phyloP scores from a whole-genome alignment of 2,797 vertebrate genomes.

The Buceros bicornis region DNA sequence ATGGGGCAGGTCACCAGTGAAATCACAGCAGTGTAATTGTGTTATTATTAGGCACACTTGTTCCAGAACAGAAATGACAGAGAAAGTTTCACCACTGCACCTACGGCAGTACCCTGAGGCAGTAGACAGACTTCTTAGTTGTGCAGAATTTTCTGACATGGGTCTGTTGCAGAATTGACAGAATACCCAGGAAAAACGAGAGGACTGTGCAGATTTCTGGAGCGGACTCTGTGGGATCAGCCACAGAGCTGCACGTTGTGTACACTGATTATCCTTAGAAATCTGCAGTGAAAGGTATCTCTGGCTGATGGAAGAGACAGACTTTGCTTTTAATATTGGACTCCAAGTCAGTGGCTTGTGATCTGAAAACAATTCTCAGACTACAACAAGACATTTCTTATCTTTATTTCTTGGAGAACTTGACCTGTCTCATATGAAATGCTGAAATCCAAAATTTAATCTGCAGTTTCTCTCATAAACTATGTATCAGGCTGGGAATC shows the following conservation, averaged over 20 bases:
- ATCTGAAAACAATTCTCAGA: neutral
- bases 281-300: neutral
- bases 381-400: neutral
- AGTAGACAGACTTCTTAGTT: neutral
- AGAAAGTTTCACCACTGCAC: neutral
- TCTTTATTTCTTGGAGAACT: neutral
- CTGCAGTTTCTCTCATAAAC: neutral
- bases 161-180: neutral
- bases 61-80: conserved; percentile 5
- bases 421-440: neutral
- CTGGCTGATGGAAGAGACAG: neutral
- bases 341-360: neutral
- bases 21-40: neutral
- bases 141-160: neutral
- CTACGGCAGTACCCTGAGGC: neutral
- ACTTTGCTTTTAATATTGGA: neutral
- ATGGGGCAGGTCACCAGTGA: neutral
- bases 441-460: neutral
- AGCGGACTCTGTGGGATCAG: neutral
- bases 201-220: neutral
- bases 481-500: neutral
- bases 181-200: neutral
- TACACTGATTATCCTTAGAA: neutral
- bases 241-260: neutral
- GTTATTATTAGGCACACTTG: neutral